Base-by-base conservation (phyloP, 2,797 vertebrate species). In the Spatula versicolor region DNA sequence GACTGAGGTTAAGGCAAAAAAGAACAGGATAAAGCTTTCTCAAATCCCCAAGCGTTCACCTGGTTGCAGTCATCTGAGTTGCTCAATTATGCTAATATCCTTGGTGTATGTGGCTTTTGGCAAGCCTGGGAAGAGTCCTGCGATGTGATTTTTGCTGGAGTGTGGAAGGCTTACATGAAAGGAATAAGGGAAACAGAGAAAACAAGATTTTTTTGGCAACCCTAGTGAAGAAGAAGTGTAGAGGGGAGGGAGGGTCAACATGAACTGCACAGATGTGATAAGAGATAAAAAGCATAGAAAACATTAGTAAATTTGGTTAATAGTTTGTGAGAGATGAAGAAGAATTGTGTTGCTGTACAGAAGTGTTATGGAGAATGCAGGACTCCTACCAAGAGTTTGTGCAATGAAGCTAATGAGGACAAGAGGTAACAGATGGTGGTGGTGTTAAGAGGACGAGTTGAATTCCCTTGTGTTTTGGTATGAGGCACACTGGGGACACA, bases 41-140 rank as follows among this genome's bases (percentile, higher is more conserved):
- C 35, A 73, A 72, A 84, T 67, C 31, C 13, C 14, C 43, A 87
- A 74, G 33, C 2, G 3, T 86, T 93, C 52, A 26, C 13, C 28
- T 90, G 23, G 20, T 66, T 78, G 52, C 50, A 91, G 48, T 63
- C 59, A 75, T 62, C 43, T 60, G 31, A 86, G 21, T 67, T 95
- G 35, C 62, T 77, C 71, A 55, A 7, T 79, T 91, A 76, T 66
- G 37, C 26, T 83, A 82, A 76, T 79, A 68, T 58, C 26, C 7
- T 86, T 52, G 26, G 30, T 77, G 28, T 66, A 80, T 68, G 86
- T 48, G 87, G 37, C 46, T 86, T 87, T 60, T 28, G 9, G 46
- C 56, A 25, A 86, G 39, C 50, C 88, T 20, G 12, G 35, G 88
- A 77, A 39, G 22, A 64, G 8, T 45, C 25, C 69, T 76, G 60